These are phyloP conservation scores for Drosophila neotestacea DNA, from an alignment of 2,888 invertebrate species.

Conservation along the genomic window DNA sequence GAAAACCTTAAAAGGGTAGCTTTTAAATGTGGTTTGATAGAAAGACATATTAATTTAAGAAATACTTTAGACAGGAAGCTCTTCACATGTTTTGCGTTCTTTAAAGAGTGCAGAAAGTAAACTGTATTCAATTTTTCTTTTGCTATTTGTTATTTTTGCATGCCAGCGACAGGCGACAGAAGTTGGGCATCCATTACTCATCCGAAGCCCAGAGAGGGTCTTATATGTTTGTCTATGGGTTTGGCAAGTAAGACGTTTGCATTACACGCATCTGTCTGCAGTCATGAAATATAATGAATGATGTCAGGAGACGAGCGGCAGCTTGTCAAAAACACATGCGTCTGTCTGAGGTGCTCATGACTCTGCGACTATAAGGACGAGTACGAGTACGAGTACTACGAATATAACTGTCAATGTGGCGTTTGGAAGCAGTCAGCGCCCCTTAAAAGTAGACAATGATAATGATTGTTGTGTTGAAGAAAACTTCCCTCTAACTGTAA, in stretches of 20 bases:
- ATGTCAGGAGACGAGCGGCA: conserved; percentile 62
- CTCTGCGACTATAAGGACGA: background rate
- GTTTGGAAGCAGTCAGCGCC: conserved; percentile 35
- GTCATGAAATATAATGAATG: conserved; percentile 77
- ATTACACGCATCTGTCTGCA: conserved; percentile 48
- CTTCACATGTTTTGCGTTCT: background rate
- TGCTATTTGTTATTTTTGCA: conserved; percentile 45
- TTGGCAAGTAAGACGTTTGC: conserved; percentile 56
- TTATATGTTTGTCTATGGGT: conserved; percentile 19
- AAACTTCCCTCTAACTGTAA: conserved; percentile 38
- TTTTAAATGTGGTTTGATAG: conserved; percentile 7
- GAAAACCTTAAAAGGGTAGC: conserved; percentile 22
- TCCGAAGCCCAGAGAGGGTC: conserved; percentile 28
- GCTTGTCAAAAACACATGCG: conserved; percentile 73
- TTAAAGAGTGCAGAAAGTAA: background rate
- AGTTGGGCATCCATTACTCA: conserved; percentile 66
- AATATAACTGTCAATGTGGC: conserved; percentile 49
- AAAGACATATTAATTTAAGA: background rate
- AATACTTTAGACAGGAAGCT: too few species aligned
- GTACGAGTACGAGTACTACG: background rate
- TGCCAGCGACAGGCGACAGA: conserved; percentile 32
- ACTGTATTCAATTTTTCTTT: conserved; percentile 1
- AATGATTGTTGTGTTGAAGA: conserved; percentile 62
- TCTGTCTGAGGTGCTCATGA: conserved; percentile 44
- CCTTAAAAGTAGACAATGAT: conserved; percentile 73